phyloP scores from a whole-genome alignment of 2,797 vertebrate genomes.

The Ciconia nigra region DNA sequence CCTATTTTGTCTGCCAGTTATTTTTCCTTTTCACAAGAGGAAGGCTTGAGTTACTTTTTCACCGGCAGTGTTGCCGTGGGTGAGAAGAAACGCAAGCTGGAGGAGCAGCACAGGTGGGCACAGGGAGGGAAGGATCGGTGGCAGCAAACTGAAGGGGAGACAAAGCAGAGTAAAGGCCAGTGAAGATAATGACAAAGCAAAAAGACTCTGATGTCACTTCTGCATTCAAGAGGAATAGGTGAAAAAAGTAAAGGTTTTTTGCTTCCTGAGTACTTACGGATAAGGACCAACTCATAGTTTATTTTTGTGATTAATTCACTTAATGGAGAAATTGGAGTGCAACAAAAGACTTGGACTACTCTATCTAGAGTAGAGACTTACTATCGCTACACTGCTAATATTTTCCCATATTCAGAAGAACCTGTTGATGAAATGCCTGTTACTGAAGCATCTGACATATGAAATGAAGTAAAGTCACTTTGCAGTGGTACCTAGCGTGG shows the following conservation, averaged over 20 bases:
- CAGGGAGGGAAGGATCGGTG: neutral
- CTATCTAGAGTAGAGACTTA: neutral
- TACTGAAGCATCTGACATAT: neutral
- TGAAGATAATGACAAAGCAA: neutral
- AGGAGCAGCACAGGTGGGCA: neutral
- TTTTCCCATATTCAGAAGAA: neutral
- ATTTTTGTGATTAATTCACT: neutral
- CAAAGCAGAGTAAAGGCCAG: neutral
- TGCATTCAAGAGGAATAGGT: neutral
- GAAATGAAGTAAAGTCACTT: neutral
- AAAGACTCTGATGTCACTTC: neutral
- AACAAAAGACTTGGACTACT: neutral
- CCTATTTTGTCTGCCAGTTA: neutral
- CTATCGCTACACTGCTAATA: neutral
- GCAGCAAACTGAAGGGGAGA: neutral
- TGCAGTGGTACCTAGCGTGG: neutral
- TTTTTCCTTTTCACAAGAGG: neutral
- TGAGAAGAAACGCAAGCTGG: fast-evolving
- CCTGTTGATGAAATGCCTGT: neutral
- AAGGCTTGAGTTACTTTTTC: neutral
- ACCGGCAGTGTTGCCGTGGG: fast-evolving
- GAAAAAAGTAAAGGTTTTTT: neutral
- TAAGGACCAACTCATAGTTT: neutral
- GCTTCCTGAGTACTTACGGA: neutral
- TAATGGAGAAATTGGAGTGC: neutral